These are phyloP conservation scores for Anodontia alba DNA, from an alignment of 2,888 invertebrate genomes.

Conservation along the genomic window DNA sequence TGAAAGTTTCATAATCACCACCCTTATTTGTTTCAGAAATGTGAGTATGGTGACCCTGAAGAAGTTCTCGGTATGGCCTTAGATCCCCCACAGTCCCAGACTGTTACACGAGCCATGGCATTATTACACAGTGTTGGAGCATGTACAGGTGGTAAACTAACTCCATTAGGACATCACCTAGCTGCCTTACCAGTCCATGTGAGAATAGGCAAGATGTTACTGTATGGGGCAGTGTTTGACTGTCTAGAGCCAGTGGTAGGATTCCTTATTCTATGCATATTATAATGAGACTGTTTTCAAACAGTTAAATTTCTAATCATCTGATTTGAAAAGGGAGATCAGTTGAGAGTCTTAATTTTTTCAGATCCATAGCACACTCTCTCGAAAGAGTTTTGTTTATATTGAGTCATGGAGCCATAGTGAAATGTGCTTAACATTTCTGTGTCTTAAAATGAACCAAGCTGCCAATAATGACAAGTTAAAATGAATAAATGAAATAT, in stretches of 20 bases:
- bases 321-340: too few species aligned
- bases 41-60: constrained; percentile 79
- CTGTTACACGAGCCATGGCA: constrained; percentile 78
- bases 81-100: constrained; percentile 77
- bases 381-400: too few species aligned
- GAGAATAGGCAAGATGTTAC: constrained; percentile 83
- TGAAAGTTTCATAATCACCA: too few species aligned
- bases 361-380: not conserved
- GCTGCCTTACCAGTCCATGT: constrained; percentile 82
- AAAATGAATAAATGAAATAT: too few species aligned
- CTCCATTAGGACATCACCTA: constrained; percentile 83
- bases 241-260: constrained; percentile 82
- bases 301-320: not conserved
- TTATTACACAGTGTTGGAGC: constrained; percentile 82
- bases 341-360: too few species aligned
- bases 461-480: too few species aligned
- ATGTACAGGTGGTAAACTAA: constrained; percentile 76
- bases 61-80: constrained; percentile 78
- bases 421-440: too few species aligned
- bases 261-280: too few species aligned
- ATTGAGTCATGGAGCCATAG: too few species aligned
- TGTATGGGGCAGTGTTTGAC: constrained; percentile 82
- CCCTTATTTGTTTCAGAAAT: constrained; percentile 80
- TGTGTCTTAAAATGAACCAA: too few species aligned
- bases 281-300: not conserved